Evolutionary conservation across 92 coral and sea anemone genomes (phyloP).

Genomic region (Isaurus tuberculatus): DNA sequence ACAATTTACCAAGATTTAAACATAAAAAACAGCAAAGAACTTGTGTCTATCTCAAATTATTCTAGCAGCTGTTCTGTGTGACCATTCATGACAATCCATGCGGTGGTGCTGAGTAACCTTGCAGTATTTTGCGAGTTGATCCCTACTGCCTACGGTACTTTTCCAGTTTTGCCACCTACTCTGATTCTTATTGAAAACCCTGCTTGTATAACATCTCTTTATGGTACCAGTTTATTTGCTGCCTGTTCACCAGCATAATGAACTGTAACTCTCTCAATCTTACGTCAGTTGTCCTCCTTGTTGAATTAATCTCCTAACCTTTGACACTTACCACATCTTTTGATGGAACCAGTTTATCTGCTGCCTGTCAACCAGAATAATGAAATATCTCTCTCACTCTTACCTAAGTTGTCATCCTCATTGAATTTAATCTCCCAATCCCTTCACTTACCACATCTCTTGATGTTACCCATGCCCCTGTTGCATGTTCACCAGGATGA

Average conservation of each 20-base stretch:
- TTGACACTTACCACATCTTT: conserved; percentile 14
- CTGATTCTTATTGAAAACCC: too few relatives aligned
- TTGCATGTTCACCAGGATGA: conserved; percentile 1
- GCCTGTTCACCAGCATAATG: conserved; percentile 1
- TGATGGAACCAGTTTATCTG: background rate
- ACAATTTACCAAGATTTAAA: too few relatives aligned
- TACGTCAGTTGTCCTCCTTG: conserved; percentile 1
- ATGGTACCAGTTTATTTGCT: background rate
- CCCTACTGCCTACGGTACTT: too few relatives aligned
- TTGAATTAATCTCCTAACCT: too few relatives aligned
- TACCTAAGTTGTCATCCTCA: background rate
- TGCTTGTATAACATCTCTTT: background rate
- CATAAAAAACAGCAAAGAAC: too few relatives aligned
- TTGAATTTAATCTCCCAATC: background rate
- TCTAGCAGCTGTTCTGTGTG: too few relatives aligned
- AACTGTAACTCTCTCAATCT: conserved; percentile 22
- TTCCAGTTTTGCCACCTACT: too few relatives aligned
- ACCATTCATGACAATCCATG: too few relatives aligned
- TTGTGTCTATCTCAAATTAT: too few relatives aligned
- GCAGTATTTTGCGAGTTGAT: too few relatives aligned
- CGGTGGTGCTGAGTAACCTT: too few relatives aligned
- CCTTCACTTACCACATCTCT: conserved; percentile 13
- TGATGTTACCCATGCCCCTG: background rate
- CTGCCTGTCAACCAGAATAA: background rate
- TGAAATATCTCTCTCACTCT: too few relatives aligned